Conservation (phyloP, 2,888 invertebrate species). For the Eupelmus urozonus region DNA sequence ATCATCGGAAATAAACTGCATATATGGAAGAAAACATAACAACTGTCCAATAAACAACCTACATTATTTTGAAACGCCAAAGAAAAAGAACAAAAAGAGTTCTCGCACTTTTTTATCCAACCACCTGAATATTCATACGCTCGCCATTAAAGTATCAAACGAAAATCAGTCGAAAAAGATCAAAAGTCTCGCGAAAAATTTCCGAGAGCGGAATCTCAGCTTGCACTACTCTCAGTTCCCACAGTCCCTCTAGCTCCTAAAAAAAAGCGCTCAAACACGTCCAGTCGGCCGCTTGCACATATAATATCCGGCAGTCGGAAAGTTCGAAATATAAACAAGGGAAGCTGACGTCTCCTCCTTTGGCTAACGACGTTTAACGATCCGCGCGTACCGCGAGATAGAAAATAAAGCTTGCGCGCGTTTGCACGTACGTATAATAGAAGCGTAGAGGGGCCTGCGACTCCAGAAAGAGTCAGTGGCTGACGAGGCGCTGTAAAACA, state of each 20-base stretch:
- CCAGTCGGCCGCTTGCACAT: neutral
- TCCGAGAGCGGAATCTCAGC: slow-evolving; percentile 4
- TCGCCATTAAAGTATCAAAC: neutral
- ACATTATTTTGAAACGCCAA: neutral
- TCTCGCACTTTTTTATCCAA: neutral
- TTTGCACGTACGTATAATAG: slow-evolving; percentile 2
- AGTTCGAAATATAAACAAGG: slow-evolving; percentile 53
- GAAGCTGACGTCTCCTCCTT: slow-evolving; percentile 26
- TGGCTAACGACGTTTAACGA: slow-evolving; percentile 48
- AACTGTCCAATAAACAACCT: neutral
- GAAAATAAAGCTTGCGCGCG: slow-evolving; percentile 16
- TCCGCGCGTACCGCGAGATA: slow-evolving; percentile 4
- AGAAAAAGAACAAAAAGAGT: neutral
- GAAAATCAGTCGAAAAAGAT: slow-evolving; percentile 52
- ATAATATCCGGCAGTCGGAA: no score
- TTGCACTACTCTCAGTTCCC: slow-evolving; percentile 19
- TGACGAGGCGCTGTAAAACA: slow-evolving; percentile 48
- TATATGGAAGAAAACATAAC: slow-evolving; percentile 2
- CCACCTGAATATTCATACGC: neutral
- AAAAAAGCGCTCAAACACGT: slow-evolving; percentile 12
- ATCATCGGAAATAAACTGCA: neutral
- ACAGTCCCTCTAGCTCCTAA: slow-evolving; percentile 1
- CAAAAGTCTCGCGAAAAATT: neutral
- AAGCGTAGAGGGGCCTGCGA: neutral
- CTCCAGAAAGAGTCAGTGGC: slow-evolving; percentile 12